Base-by-base conservation (phyloP, 2,797 vertebrate genomes). In the Emys orbicularis region DNA sequence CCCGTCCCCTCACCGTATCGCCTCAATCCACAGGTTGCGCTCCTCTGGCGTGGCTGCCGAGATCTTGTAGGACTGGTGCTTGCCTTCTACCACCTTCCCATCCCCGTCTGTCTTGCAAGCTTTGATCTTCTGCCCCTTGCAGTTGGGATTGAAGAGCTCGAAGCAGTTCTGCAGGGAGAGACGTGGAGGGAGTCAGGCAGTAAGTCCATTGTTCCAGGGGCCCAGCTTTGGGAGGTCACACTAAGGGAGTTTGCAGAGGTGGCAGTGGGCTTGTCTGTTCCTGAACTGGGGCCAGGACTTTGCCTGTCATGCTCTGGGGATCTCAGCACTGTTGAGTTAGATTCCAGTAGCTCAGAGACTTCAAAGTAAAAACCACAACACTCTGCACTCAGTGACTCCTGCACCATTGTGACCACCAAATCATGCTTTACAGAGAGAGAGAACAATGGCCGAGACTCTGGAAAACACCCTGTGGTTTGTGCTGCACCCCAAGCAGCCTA, bases 41-140 rank as follows among this genome's bases (percentile, higher is more conserved):
- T 99, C 99, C 89, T 98, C 98, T 0, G 99, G 98, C 1, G 98
- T 98, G 87, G 98, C 59, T 12, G 99, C 99, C 34, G 99, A 99
- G 97, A 99, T 99, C 94, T 98, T 99, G 98, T 99, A 99, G 29
- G 99, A 99, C 94, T 99, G 98, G 77, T 99, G 99, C 49, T 99
- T 99, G 47, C 99, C 99, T 95, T 99, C 99, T 86, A 99, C 99
- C 88, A 99, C 99, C 31, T 99, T 98, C 29, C 99, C 99, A 13
- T 99, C 99, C 0, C 99, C 99, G 3, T 99, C 99, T 0, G 99
- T 99, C 97, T 99, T 99, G 94, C 99, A 99, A 0, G 99, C 99
- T 96, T 99, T 99, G 93, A 99, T 99, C 96, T 99, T 99, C 98
- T 99, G 99, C 31, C 99, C 99, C 82, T 98, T 99, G 95, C 98